Base-by-base conservation (phyloP, 2,888 invertebrate species). In the Orthosia gracilis region DNA sequence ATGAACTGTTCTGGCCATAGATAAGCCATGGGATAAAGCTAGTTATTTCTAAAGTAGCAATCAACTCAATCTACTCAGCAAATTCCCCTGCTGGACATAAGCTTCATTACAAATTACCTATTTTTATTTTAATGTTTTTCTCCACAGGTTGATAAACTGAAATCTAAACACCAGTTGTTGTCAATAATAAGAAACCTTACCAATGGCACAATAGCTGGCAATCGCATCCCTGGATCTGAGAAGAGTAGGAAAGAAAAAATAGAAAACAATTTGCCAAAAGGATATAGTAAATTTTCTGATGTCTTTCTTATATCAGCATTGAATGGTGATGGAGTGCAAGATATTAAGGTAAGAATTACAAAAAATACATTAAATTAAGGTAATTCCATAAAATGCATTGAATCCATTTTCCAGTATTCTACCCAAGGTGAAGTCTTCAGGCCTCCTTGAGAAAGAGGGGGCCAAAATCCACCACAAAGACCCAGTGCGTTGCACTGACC, bases 231-330 rank as follows among this genome's bases (percentile, higher is more conserved):
- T 69, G 92, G 91, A 45, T 67, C 87, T 59, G 85, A 83, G 13
- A 89, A 87, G 64, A 85, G 85, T 80, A 89, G 89, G 69, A 91
- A 86, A 69, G 88, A 85, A 75, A 76, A 85, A 76, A 74, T 77
- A 66, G 84, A 89, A 47, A 91, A 88, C 63, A 88, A 83, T 72
- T 71, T 83, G 69, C 85, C 88, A 23, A 91, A 72, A 67, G 96
- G 96, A 21, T 96, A 94, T 72, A 93, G 93, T 80, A 86, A 98
- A 84, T 99, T 99, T 93, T 97, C 97, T 45, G 98, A 98, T 90
- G 98, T 99, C 15, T 99, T 99, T 91, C 97, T 99, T 97, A 97
- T 99, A n/a, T 99, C 99, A 13, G 98, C 99, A 0, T 91, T 99
- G 45, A 97, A 97, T 72, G 98, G 98, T 31, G 97, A 97, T 93